phyloP scores from a whole-genome alignment of 2,113 vertebrate genomes.

The Tapirus terrestris region DNA sequence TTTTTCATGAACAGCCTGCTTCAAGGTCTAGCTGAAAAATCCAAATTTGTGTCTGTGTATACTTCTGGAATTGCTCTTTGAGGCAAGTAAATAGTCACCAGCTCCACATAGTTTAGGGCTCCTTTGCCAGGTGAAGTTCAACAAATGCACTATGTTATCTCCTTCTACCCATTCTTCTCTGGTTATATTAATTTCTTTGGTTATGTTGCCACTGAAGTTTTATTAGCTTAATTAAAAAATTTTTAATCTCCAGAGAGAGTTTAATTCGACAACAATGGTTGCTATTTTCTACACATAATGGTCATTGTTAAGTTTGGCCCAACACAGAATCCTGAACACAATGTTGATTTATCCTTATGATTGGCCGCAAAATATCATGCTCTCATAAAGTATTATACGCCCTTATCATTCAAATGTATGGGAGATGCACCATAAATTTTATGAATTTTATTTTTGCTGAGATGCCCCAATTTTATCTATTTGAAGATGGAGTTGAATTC shows the following conservation, averaged over 20 bases:
- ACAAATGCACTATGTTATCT: background rate
- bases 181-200: slow-evolving; percentile 51
- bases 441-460: slow-evolving; percentile 40
- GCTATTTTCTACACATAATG: slow-evolving; percentile 80
- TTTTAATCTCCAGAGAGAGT: slow-evolving; percentile 61
- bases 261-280: slow-evolving; percentile 69
- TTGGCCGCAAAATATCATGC: slow-evolving; percentile 25
- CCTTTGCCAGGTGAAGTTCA: slow-evolving; percentile 8
- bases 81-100: slow-evolving; percentile 25
- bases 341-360: slow-evolving; percentile 72
- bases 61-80: slow-evolving; percentile 29
- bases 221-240: slow-evolving; percentile 48
- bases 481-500: background rate
- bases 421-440: background rate
- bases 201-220: slow-evolving; percentile 56
- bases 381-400: background rate
- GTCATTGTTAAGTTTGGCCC: slow-evolving; percentile 74
- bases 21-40: slow-evolving; percentile 27
- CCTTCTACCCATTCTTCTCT: slow-evolving; percentile 32
- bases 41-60: background rate
- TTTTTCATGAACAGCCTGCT: background rate
- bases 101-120: slow-evolving; percentile 20
- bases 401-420: slow-evolving; percentile 32
- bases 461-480: background rate
- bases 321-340: slow-evolving; percentile 66